Conservation (phyloP, 2,113 vertebrate genomes). For the Erythrocercus mccallii region DNA sequence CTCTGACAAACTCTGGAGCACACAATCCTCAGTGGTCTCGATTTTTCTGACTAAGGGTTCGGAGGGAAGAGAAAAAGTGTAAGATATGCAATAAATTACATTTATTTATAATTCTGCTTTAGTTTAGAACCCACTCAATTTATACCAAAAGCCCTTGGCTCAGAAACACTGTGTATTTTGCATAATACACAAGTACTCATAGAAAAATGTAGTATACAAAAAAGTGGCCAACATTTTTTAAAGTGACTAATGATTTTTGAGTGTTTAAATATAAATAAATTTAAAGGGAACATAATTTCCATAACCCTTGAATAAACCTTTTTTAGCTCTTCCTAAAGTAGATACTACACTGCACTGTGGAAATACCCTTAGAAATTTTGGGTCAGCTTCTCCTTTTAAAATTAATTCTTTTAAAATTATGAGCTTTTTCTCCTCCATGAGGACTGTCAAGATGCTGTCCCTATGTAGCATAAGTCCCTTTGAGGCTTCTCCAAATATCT, state of each 20-base stretch:
- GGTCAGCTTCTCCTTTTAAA: background rate
- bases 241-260: slow-evolving; percentile 48
- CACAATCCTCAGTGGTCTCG: background rate
- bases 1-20: background rate
- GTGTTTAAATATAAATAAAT: slow-evolving; percentile 1
- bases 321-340: background rate
- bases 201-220: background rate
- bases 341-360: background rate
- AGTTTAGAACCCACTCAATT: background rate
- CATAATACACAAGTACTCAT: background rate
- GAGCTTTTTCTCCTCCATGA: background rate
- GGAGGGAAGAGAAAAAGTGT: background rate
- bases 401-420: background rate
- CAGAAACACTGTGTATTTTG: background rate
- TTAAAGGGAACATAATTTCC: background rate
- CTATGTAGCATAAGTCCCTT: background rate
- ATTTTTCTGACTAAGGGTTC: background rate
- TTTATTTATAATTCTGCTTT: background rate
- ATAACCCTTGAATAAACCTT: background rate
- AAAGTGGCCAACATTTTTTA: background rate
- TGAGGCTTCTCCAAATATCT: background rate
- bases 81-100: background rate
- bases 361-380: background rate
- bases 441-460: background rate
- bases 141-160: slow-evolving; percentile 14